Evolutionary conservation across 2,888 invertebrate genomes (phyloP).

Genomic region (Augochlorella aurata): DNA sequence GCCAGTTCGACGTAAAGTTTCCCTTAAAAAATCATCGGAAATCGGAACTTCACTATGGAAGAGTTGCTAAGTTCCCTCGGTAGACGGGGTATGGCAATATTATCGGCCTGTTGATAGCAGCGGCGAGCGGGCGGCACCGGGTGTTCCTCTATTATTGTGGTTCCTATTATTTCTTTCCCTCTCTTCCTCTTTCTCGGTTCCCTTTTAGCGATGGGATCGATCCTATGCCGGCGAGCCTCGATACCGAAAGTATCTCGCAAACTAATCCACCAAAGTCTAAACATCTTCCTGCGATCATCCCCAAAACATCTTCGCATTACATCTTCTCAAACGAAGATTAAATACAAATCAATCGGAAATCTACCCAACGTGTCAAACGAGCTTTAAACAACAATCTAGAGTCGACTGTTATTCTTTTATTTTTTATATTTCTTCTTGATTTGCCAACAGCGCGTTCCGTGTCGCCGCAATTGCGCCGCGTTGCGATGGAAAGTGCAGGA

Average conservation of each 20-base stretch:
- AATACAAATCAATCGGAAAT: too few species aligned
- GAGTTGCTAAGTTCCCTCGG: neutral
- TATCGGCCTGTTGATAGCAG: conserved; percentile 17
- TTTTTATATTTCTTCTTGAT: too few species aligned
- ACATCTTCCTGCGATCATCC: too few species aligned
- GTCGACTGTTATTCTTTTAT: too few species aligned
- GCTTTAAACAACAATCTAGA: too few species aligned
- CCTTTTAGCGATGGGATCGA: conserved; percentile 50
- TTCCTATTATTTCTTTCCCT: conserved; percentile 44
- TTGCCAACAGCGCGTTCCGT: too few species aligned
- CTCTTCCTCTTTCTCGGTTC: neutral
- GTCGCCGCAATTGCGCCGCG: neutral
- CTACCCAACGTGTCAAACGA: too few species aligned
- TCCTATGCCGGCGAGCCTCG: conserved; percentile 2
- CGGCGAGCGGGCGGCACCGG: neutral
- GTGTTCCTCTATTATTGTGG: conserved; percentile 36
- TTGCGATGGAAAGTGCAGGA: neutral
- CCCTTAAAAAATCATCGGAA: neutral
- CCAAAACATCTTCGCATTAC: too few species aligned
- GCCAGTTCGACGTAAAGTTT: conserved; percentile 5
- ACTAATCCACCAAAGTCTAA: neutral
- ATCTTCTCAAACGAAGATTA: too few species aligned
- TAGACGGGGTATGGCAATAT: neutral
- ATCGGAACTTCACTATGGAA: neutral
- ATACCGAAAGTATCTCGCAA: neutral